Base-by-base conservation (phyloP, 2,888 invertebrate species). In the Protonemura montana region DNA sequence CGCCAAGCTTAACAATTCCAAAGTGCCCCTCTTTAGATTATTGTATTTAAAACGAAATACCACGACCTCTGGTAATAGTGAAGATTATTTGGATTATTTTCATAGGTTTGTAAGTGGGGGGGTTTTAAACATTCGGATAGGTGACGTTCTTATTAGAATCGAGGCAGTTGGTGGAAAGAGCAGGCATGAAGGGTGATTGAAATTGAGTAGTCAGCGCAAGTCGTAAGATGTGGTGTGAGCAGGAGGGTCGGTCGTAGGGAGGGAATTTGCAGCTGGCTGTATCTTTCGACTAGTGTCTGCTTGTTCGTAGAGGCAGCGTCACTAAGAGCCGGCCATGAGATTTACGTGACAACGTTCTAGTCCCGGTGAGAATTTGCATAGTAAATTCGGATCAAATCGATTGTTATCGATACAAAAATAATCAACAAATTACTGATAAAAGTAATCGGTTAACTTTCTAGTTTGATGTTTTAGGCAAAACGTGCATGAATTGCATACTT, bases 31-130 rank as follows among this genome's bases (percentile, higher is more conserved):
- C 87, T 84, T 27, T 87, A 86, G 41, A 86, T 27, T 27, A 78
- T 78, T 27, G 27, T 78, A 78, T 86, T 86, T 87, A 86, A 85
- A 86, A 84, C 84, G 85, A 86, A 85, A 87, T 87, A 83, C 77
- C 81, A 59, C 59, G 21, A 59, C 59, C 59, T 59, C 59, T 59
- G 2, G 59, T 86, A 86, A 86, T 87, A 87, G 80, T 87, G 85
- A 86, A 86, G 82, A 86, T 85, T 87, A 82, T 86, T 80, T 87
- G 87, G 87, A 85, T 87, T 87, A 87, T 87, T 87, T 87, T 87
- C 86, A 87, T 87, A 87, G 87, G 86, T 87, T 87, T 87, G 86
- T 87, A 87, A 87, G 86, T 59, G 35, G 30, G 76, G n/a, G 76
- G 76, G 84, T 83, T 86, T 76, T 42, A 85, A 78, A 84, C 28